Conservation (phyloP, 2,797 vertebrate species). For the Gymnoscopelus microlampas region DNA sequence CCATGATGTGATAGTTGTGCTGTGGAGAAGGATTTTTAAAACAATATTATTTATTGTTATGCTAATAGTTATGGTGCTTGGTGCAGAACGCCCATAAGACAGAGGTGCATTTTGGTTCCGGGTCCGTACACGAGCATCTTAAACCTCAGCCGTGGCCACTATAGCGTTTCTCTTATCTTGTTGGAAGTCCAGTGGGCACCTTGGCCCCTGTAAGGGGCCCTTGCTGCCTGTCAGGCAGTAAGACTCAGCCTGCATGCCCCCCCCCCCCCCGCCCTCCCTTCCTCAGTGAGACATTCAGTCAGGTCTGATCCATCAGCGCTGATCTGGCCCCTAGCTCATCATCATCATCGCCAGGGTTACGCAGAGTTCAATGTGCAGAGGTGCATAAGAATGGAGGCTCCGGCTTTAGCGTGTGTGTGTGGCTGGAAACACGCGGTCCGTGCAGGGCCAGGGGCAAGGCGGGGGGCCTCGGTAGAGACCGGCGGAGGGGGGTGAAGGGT, state of each 20-base stretch:
- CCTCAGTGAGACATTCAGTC: slow-evolving; percentile 39
- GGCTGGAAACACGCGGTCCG: slow-evolving; percentile 63
- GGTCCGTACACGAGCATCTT: too few relatives aligned
- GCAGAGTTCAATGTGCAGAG: slow-evolving; percentile 75
- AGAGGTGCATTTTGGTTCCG: too few relatives aligned
- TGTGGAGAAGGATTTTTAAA: too few relatives aligned
- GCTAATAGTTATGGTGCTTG: too few relatives aligned
- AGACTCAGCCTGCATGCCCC: neutral
- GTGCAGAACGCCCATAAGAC: too few relatives aligned
- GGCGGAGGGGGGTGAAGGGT: slow-evolving; percentile 56
- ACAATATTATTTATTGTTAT: too few relatives aligned
- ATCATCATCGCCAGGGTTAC: slow-evolving; percentile 55
- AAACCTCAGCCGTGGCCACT: too few relatives aligned
- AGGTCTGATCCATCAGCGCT: slow-evolving; percentile 54
- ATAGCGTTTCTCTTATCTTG: too few relatives aligned
- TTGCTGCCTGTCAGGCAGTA: neutral
- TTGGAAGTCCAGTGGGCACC: too few relatives aligned
- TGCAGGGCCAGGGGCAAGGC: slow-evolving; percentile 30
- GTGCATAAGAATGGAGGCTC: slow-evolving; percentile 58
- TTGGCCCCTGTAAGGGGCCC: too few relatives aligned
- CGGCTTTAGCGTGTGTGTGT: slow-evolving; percentile 38
- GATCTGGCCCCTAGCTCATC: slow-evolving; percentile 52
- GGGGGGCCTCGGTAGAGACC: slow-evolving; percentile 26
- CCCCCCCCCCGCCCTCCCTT: neutral
- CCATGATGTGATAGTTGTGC: too few relatives aligned